These are phyloP conservation scores for Helicolenus hilgendorfi DNA, from an alignment of 2,797 vertebrate species.

Conservation along the genomic window DNA sequence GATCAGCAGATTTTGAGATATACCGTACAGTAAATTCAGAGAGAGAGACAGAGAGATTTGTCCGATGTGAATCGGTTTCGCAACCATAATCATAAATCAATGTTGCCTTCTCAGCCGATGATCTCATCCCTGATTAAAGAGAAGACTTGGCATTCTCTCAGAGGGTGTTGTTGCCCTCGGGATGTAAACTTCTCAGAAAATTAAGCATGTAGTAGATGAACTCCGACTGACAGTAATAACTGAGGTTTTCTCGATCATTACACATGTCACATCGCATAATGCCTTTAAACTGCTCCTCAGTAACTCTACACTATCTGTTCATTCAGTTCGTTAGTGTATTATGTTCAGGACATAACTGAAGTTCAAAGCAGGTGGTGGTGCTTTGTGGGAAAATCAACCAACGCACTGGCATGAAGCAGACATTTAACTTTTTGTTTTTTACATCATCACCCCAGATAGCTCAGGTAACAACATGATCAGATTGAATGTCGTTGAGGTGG, in stretches of 20 bases:
- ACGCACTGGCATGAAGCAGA: background rate
- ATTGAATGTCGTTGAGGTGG: background rate
- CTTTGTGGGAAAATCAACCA: background rate
- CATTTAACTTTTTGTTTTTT: background rate
- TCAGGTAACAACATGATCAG: background rate
- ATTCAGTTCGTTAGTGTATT: background rate
- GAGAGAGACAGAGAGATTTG: background rate
- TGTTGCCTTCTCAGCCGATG: background rate
- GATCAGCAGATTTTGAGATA: background rate
- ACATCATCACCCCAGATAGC: background rate
- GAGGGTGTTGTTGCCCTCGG: background rate
- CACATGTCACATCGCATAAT: background rate
- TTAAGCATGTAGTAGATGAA: background rate
- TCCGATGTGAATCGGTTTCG: background rate
- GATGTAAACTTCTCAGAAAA: background rate
- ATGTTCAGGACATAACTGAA: background rate
- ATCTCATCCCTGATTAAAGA: constrained; percentile 17
- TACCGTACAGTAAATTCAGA: background rate
- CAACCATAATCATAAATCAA: background rate
- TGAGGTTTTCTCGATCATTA: background rate
- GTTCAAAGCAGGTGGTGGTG: background rate
- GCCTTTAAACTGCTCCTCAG: background rate
- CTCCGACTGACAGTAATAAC: background rate
- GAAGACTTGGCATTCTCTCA: background rate
- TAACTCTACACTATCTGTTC: background rate